Conservation (phyloP, 2,797 vertebrate genomes). For the Atherinosoma microstoma region DNA sequence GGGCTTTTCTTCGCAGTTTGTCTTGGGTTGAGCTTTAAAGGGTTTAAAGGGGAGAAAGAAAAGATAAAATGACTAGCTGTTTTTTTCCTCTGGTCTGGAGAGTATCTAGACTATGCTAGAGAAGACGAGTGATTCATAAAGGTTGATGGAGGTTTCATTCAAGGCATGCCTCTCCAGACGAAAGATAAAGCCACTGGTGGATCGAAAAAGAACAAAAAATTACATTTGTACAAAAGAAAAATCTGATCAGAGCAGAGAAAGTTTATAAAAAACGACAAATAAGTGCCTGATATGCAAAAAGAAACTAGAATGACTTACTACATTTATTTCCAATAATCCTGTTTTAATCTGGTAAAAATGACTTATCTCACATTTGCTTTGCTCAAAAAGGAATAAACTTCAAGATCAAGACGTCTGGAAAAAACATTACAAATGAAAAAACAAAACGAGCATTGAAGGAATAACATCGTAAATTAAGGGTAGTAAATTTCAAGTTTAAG, state of each 20-base stretch:
- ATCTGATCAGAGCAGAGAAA: not conserved
- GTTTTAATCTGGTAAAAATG: slow-evolving; percentile 5
- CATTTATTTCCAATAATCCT: not conserved
- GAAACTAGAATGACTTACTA: not conserved
- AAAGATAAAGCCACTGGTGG: slow-evolving; percentile 29
- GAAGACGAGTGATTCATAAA: slow-evolving; percentile 29
- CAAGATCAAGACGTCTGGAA: slow-evolving; percentile 46
- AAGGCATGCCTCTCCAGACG: slow-evolving; percentile 23
- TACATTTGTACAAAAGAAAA: slow-evolving; percentile 1
- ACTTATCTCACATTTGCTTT: slow-evolving; percentile 9
- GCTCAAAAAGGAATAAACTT: slow-evolving; percentile 8
- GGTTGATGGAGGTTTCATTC: slow-evolving; percentile 26
- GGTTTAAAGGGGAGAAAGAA: slow-evolving; percentile 15
- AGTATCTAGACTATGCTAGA: slow-evolving; percentile 29
- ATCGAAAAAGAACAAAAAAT: slow-evolving; percentile 48
- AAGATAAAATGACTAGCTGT: slow-evolving; percentile 60
- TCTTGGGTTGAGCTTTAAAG: no score
- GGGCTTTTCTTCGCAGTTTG: no score
- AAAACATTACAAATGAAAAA: slow-evolving; percentile 54
- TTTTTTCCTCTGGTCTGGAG: slow-evolving; percentile 61
- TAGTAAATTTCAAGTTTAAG: slow-evolving; percentile 49
- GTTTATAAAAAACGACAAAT: slow-evolving; percentile 9
- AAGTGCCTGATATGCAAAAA: not conserved
- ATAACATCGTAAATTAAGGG: slow-evolving; percentile 55
- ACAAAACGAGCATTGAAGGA: slow-evolving; percentile 39